phyloP scores from a whole-genome alignment of 2,113 vertebrate species.

The Athene noctua region DNA sequence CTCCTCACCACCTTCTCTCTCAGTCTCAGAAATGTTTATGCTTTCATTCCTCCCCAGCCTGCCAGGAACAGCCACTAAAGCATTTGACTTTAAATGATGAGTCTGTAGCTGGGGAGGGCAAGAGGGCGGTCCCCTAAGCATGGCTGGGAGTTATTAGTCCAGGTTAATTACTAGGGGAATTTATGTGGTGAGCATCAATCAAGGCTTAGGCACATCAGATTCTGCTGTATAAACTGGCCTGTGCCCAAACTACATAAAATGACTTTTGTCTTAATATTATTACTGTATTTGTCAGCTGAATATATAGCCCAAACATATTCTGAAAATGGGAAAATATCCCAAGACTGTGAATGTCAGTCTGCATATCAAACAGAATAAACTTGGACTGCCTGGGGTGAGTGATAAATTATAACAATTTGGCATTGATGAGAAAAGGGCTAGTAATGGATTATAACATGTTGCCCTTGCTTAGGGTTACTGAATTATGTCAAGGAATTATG shows the following conservation, averaged over 20 bases:
- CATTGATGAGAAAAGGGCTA: neutral
- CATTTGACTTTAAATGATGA: constrained; percentile 49
- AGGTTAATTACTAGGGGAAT: constrained; percentile 42
- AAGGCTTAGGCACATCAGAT: constrained; percentile 1
- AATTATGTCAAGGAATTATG: neutral
- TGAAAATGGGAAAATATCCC: neutral
- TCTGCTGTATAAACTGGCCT: constrained; percentile 3
- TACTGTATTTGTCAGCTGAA: neutral
- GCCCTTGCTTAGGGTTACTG: constrained; percentile 1
- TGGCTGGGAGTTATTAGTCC: constrained; percentile 14
- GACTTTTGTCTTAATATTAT: constrained; percentile 6
- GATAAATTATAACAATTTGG: constrained; percentile 1
- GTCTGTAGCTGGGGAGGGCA: neutral
- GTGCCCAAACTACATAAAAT: neutral
- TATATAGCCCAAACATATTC: neutral
- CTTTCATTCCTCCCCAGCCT: neutral
- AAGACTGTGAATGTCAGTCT: neutral
- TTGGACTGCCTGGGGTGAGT: neutral
- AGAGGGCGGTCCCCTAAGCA: neutral
- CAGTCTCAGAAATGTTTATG: neutral
- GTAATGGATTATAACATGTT: neutral
- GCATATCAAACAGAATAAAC: neutral
- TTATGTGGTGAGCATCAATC: constrained; percentile 24
- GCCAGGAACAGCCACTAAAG: neutral
- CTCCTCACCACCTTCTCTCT: neutral